These are phyloP conservation scores for Gallirallus australis DNA, from an alignment of 2,797 vertebrate genomes.

Conservation along the genomic window DNA sequence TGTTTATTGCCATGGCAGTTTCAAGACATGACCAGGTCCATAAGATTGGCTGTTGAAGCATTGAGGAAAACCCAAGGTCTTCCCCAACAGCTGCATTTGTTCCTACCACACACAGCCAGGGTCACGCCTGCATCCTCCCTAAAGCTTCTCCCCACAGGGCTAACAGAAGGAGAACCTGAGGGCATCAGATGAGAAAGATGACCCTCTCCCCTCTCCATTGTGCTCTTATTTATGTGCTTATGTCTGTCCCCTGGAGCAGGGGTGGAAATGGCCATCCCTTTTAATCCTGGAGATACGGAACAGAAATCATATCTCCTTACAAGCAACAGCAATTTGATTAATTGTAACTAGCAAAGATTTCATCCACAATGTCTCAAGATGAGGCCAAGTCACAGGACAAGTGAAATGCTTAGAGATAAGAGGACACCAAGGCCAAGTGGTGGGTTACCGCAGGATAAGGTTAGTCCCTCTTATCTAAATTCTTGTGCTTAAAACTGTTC, in stretches of 20 bases:
- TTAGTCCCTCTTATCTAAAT: background rate
- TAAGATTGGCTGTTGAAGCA: background rate
- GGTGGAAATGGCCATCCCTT: background rate
- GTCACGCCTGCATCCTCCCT: background rate
- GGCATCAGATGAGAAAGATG: background rate
- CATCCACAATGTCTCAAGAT: background rate
- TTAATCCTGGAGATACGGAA: background rate
- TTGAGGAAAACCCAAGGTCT: background rate
- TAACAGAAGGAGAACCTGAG: background rate
- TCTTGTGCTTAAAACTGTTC: background rate
- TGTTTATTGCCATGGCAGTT: background rate
- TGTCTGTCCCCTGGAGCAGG: background rate
- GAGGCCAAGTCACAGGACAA: background rate
- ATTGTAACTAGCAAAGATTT: background rate
- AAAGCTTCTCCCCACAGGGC: background rate
- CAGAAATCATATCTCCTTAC: background rate
- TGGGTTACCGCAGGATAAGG: background rate
- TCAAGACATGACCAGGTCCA: background rate
- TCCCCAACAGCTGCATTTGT: rapidly evolving
- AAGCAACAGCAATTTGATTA: background rate
- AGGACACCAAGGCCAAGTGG: background rate
- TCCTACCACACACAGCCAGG: background rate
- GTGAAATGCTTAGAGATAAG: background rate
- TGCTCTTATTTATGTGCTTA: background rate
- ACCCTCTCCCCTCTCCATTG: background rate